Evolutionary conservation across 2,113 vertebrate species (phyloP).

Genomic region (Entomyzon cyanotis): DNA sequence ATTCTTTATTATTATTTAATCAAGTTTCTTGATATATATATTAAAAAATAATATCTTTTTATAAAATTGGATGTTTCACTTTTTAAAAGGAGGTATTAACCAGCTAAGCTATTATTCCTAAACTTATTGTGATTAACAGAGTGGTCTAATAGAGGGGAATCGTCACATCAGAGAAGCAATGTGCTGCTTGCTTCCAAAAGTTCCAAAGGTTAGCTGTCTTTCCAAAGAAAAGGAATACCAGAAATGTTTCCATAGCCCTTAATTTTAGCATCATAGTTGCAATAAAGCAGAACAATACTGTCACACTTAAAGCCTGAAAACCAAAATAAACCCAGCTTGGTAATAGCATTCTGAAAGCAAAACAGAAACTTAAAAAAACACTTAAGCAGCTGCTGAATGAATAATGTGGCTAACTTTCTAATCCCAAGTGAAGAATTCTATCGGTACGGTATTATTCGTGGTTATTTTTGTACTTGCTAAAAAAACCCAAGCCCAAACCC

Average conservation of each 20-base stretch:
- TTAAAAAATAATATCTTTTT: fast-evolving
- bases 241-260: neutral
- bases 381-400: neutral
- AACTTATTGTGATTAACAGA: neutral
- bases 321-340: neutral
- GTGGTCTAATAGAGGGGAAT: neutral
- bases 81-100: neutral
- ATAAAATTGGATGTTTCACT: neutral
- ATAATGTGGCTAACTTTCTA: neutral
- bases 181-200: neutral
- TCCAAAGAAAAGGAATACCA: neutral
- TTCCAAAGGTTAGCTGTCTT: neutral
- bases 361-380: neutral
- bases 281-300: neutral
- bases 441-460: neutral
- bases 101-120: neutral
- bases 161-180: neutral
- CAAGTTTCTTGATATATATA: neutral
- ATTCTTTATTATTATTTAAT: neutral
- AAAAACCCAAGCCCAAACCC: neutral
- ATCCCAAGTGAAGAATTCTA: neutral
- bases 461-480: neutral
- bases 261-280: neutral
- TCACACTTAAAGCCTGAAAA: neutral
- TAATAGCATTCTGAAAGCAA: neutral